Evolutionary conservation across 1,140 invertebrate genomes (phyloP).

Genomic region (Lasaia peninsularis): DNA sequence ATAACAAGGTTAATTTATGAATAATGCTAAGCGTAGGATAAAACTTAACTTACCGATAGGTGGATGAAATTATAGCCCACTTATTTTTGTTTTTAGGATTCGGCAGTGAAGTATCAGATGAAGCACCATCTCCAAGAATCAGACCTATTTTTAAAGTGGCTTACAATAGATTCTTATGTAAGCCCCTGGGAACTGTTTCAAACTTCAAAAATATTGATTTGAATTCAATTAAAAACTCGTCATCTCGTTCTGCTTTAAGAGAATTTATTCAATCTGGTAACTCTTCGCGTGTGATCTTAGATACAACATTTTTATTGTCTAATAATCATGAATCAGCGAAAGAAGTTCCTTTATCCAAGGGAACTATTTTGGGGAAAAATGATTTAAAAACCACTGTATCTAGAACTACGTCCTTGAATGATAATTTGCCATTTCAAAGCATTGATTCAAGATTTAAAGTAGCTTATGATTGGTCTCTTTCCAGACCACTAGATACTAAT

Average conservation of each 20-base stretch:
- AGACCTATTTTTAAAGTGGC: background rate
- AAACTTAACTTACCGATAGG: background rate
- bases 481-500: background rate
- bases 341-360: no score
- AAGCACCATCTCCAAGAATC: background rate
- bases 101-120: background rate
- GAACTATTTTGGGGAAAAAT: background rate
- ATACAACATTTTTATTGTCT: constrained; percentile 25
- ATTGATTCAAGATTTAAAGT: background rate
- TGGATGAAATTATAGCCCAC: background rate
- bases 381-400: no score
- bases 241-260: background rate
- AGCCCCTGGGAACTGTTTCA: background rate
- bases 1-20: no score
- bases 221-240: background rate
- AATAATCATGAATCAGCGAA: background rate
- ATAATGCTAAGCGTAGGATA: background rate
- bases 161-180: background rate
- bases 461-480: background rate
- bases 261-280: constrained; percentile 39
- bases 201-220: constrained; percentile 4
- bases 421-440: background rate
- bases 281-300: constrained; percentile 36
- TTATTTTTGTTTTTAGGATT: constrained; percentile 2
- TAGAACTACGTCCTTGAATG: no score